phyloP scores from a whole-genome alignment of 1,140 invertebrate genomes.

The Hestina assimilis region DNA sequence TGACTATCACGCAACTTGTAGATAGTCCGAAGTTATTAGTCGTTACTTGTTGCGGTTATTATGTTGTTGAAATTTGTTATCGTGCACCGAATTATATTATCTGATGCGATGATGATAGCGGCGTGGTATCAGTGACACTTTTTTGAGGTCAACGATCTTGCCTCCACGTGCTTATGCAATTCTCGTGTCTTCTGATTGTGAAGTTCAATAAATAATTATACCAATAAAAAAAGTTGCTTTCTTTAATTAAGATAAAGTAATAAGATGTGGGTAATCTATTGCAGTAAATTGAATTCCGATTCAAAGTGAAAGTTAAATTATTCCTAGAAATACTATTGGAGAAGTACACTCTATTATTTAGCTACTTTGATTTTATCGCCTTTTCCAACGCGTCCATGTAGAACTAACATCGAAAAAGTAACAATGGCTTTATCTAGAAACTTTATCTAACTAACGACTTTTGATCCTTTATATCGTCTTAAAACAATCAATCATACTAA shows the following conservation, averaged over 20 bases:
- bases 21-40: conserved; percentile 5
- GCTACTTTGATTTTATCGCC: conserved; percentile 42
- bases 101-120: conserved; percentile 50
- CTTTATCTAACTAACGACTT: too few relatives aligned
- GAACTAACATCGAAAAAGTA: conserved; percentile 36
- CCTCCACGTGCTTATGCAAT: conserved; percentile 52
- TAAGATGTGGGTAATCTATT: too few relatives aligned
- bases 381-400: conserved; percentile 43
- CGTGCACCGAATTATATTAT: conserved; percentile 46
- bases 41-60: conserved; percentile 11
- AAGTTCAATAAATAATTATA: too few relatives aligned
- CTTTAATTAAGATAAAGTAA: too few relatives aligned
- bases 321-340: background rate
- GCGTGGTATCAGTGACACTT: conserved; percentile 53
- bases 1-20: conserved; percentile 24
- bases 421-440: too few relatives aligned
- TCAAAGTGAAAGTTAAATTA: background rate
- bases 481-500: too few relatives aligned
- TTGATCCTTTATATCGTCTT: too few relatives aligned
- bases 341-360: conserved; percentile 26
- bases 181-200: conserved; percentile 11
- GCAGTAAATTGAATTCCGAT: background rate
- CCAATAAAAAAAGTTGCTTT: too few relatives aligned
- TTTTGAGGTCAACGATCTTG: conserved; percentile 54
- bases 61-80: conserved; percentile 43